Conservation (phyloP, 2,888 invertebrate species). For the Holacanthella duospinosa region DNA sequence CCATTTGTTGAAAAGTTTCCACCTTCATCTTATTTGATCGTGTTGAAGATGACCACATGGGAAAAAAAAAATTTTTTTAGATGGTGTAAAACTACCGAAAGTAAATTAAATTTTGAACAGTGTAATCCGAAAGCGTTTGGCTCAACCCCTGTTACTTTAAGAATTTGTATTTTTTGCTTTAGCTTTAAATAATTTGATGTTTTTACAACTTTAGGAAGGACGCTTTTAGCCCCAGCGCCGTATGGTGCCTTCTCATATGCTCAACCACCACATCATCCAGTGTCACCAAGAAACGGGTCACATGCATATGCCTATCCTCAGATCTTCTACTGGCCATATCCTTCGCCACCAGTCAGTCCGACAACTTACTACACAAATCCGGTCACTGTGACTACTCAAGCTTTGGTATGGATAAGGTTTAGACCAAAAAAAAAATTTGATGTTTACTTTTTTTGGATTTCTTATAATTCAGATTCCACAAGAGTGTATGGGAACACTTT, state of each 20-base stretch:
- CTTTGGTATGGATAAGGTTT: slow-evolving; percentile 16
- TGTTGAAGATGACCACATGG: too few species aligned
- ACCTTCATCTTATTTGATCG: too few species aligned
- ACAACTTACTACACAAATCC: slow-evolving; percentile 66
- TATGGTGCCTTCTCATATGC: slow-evolving; percentile 40
- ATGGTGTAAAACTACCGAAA: too few species aligned
- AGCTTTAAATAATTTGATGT: background rate
- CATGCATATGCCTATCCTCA: slow-evolving; percentile 40
- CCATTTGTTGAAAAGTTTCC: too few species aligned
- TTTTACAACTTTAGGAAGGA: slow-evolving; percentile 35
- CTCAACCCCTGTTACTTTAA: background rate
- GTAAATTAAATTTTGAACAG: too few species aligned
- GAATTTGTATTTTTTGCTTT: background rate
- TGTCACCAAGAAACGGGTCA: slow-evolving; percentile 36
- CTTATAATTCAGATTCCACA: slow-evolving; percentile 19
- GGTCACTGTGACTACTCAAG: slow-evolving; percentile 22
- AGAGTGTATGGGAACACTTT: slow-evolving; percentile 21
- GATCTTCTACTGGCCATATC: slow-evolving; percentile 83
- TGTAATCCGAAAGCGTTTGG: slow-evolving; percentile 2
- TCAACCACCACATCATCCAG: slow-evolving; percentile 39
- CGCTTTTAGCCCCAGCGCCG: slow-evolving; percentile 35
- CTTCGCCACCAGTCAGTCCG: slow-evolving; percentile 86
- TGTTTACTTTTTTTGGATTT: slow-evolving; percentile 1
- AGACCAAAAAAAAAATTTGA: background rate
- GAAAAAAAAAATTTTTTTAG: too few species aligned